Percentiles rank a stretch among this genome's conserved stretches.
phyloP scores from a whole-genome alignment of 1,140 invertebrate genomes.

The Drosophila parvula region DNA sequence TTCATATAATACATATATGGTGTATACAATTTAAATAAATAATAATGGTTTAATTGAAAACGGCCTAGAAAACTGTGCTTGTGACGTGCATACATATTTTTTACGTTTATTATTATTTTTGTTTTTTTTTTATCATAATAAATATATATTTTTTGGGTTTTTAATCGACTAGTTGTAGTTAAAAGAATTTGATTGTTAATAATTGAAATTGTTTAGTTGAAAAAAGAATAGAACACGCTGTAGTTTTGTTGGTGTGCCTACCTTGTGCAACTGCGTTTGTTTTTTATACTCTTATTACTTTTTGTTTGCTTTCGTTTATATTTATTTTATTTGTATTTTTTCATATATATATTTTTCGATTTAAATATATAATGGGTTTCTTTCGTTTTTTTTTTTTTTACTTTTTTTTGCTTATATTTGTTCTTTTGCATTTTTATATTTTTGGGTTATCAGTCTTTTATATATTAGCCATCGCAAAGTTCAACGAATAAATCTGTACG shows the following conservation, averaged over 20 bases:
- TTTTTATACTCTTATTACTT: slow-evolving; percentile 78
- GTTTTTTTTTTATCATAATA: slow-evolving; percentile 47
- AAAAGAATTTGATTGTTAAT: slow-evolving; percentile 56
- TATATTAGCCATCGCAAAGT: slow-evolving; percentile 84
- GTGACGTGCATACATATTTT: slow-evolving; percentile 77
- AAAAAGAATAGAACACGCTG: slow-evolving; percentile 71
- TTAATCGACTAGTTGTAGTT: slow-evolving; percentile 41
- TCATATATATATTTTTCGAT: slow-evolving; percentile 64
- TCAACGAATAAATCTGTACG: slow-evolving; percentile 84
- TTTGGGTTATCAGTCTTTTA: slow-evolving; percentile 83
- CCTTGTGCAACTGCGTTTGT: slow-evolving; percentile 84
- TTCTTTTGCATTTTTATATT: slow-evolving; percentile 65
- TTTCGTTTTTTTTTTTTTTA: slow-evolving; percentile 42
- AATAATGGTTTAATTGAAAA: slow-evolving; percentile 74
- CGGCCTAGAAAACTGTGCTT: slow-evolving; percentile 79
- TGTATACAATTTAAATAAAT: slow-evolving; percentile 70
- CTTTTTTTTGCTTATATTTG: slow-evolving; percentile 46
- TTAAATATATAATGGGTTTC: slow-evolving; percentile 70
- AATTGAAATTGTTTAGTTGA: slow-evolving; percentile 76
- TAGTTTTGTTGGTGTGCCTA: slow-evolving; percentile 83
- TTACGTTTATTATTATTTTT: slow-evolving; percentile 64
- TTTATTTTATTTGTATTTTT: slow-evolving; percentile 45
- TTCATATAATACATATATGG: slow-evolving; percentile 70
- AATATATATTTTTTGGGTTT: slow-evolving; percentile 21
- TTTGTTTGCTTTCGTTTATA: slow-evolving; percentile 59